Base-by-base conservation (phyloP, 1,140 invertebrate genomes). In the Drosophila kanapiae region DNA sequence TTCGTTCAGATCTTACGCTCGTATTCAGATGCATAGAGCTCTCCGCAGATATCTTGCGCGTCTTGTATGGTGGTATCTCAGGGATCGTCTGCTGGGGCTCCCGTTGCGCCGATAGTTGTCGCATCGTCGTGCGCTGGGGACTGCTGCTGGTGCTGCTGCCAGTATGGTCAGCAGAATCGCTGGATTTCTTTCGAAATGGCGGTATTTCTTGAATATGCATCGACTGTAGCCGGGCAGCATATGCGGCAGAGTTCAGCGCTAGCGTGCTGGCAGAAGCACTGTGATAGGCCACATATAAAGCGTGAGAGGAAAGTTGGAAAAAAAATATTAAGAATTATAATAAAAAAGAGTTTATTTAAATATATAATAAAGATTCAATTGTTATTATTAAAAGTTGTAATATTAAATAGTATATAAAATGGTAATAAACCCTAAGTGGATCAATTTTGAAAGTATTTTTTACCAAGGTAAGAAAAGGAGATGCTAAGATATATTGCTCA, bases 1-100 rank as follows among this genome's bases (percentile, higher is more conserved):
- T 37, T 35, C 27, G 18, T 40, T 10, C 23, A 42, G 49, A 42
- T 70, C 91, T 92, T 92, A 92, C 91, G 75, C 78, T 92, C 69
- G 87, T 79, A 42, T 70, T 76, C 63, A 92, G 78, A 71, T 91
- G 82, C 53, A 92, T 90, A 53, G 80, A 68, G 86, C 93, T 93
- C 77, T 94, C 94, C 38, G 93, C 94, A 4, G 94, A 94, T 78
- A 92, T 88, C 80, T 94, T 94, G 49, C 93, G 92, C 11, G 94
- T 93, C 83, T 91, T 93, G 80, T 93, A 94, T 18, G 94, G 94
- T 42, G 94, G 94, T 80, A 94, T 95, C 81, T 94, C 93, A 7
- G 92, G 56, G 16, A 93, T 94, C 75, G 93, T 93, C 27, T 72
- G 78, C 14, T 87, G 83, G 5, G 42, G 84, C 61, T 92, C 83